Conservation (phyloP, 1,140 invertebrate species). For the Bactericera cockerelli region DNA sequence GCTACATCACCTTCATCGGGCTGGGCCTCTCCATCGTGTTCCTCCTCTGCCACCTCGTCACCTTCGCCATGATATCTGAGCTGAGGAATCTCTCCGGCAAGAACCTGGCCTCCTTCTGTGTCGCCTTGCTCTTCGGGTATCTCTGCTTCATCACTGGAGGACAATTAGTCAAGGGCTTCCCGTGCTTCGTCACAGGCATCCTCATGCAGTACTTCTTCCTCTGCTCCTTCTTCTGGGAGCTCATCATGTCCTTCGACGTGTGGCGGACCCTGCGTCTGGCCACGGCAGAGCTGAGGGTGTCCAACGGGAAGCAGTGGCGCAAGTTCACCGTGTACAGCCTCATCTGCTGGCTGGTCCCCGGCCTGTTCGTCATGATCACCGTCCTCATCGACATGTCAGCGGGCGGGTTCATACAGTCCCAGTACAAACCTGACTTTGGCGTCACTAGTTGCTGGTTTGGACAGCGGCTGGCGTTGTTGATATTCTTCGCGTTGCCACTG, state of each 20-base stretch:
- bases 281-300: conserved; percentile 33
- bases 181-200: conserved; percentile 31
- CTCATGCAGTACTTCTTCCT: conserved; percentile 37
- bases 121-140: conserved; percentile 33
- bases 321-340: conserved; percentile 36
- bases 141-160: conserved; percentile 30
- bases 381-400: conserved; percentile 32
- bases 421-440: conserved; percentile 33
- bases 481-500: conserved; percentile 38
- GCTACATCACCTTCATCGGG: conserved; percentile 32
- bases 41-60: conserved; percentile 32
- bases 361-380: conserved; percentile 32
- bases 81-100: conserved; percentile 36
- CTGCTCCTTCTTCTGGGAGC: conserved; percentile 42
- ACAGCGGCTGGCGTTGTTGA: conserved; percentile 32
- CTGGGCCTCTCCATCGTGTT: conserved; percentile 34
- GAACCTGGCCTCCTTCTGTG: conserved; percentile 34
- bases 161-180: conserved; percentile 20
- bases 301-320: conserved; percentile 27
- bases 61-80: conserved; percentile 32
- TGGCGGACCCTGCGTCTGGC: conserved; percentile 36
- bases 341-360: conserved; percentile 37
- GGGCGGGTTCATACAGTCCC: conserved; percentile 24
- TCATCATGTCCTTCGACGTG: conserved; percentile 40
- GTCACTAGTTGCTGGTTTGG: conserved; percentile 37